A percentile compares a stretch with the other conserved stretches of the same genome.
These are phyloP conservation scores for Cetonia aurata DNA, from an alignment of 2,888 invertebrate species.

Conservation along the genomic window DNA sequence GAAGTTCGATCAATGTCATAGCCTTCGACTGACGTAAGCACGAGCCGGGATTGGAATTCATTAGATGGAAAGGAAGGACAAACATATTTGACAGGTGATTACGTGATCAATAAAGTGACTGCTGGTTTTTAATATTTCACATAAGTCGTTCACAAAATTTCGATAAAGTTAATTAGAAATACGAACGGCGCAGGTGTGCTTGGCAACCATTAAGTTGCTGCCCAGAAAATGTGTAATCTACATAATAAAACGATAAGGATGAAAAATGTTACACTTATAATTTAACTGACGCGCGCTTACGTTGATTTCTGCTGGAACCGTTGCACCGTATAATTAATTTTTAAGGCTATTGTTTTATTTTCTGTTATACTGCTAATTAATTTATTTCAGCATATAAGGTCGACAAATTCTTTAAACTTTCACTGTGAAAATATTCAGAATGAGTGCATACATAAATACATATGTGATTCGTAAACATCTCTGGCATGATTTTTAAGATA, in stretches of 20 bases:
- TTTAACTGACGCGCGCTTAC: constrained; percentile 10
- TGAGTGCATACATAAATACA: too few relatives aligned
- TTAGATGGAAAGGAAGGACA: too few relatives aligned
- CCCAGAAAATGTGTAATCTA: constrained; percentile 29
- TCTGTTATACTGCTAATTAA: constrained; percentile 12
- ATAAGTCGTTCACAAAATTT: constrained; percentile 31
- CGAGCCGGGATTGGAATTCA: too few relatives aligned
- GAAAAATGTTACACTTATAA: constrained; percentile 26
- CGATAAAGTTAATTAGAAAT: constrained; percentile 35
- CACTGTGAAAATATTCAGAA: too few relatives aligned
- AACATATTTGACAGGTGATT: too few relatives aligned
- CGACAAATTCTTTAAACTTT: too few relatives aligned
- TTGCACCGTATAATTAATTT: constrained; percentile 6
- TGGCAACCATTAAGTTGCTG: constrained; percentile 28
- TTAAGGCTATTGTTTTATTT: constrained; percentile 25
- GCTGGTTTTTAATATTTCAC: constrained; percentile 21
- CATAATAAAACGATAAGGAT: constrained; percentile 37
- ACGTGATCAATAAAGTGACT: not conserved
- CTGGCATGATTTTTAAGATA: too few relatives aligned
- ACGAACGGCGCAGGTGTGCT: constrained; percentile 23
- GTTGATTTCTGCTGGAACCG: constrained; percentile 1
- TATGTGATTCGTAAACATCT: too few relatives aligned
- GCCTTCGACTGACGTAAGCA: too few relatives aligned
- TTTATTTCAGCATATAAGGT: too few relatives aligned
- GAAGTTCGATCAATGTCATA: too few relatives aligned